Evolutionary conservation across 2,888 invertebrate genomes (phyloP), one percentile per base, ranked within the genome.

Genomic region (Helicoverpa assulta): DNA sequence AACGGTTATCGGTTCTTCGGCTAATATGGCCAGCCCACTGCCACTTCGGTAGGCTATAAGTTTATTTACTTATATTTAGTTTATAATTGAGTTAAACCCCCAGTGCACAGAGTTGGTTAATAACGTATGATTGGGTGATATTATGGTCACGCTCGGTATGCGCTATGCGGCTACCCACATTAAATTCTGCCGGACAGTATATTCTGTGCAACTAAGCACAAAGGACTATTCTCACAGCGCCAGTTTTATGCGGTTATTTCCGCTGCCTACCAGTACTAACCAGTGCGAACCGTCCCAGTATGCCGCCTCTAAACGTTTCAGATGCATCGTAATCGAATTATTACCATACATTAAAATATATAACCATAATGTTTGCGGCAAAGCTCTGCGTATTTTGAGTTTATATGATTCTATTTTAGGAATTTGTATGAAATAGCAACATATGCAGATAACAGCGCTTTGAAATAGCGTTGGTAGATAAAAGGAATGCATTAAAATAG

Each of bases 91-190:
- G 21, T 63, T 14, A 40, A 14, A 40, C 12, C 40, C 33, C 29
- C 53, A 68, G 18, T 59, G 4, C 37, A 37, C 29, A 40, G 59
- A 29, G 12, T 19, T 60, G 43, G 53, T 61, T 70, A 68, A 58
- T 74, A 56, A 56, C 7, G 57, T 55, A 61, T 64, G 51, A 70
- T 72, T 73, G 69, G n/a, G 53, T 50, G 19, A 67, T 69, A 71
- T 71, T 69, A 69, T 71, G 70, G 63, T 60, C 62, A 61, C 19
- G 61, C 57, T 60, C 47, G 21, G 58, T 67, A 66, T 61, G 67
- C 65, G 47, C 56, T 40, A 12, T 80, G 80, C 57, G 80, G 70
- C 70, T 67, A 19, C 56, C 77, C 69, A 75, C 75, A 81, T 67
- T 64, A 60, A 67, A 65, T 73, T 58, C 61, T 64, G 12, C 57